A percentile compares a stretch with the other conserved stretches of the same genome.
These are phyloP conservation scores for Chiloscyllium plagiosum DNA, from an alignment of 2,113 vertebrate species.

Conservation along the genomic window DNA sequence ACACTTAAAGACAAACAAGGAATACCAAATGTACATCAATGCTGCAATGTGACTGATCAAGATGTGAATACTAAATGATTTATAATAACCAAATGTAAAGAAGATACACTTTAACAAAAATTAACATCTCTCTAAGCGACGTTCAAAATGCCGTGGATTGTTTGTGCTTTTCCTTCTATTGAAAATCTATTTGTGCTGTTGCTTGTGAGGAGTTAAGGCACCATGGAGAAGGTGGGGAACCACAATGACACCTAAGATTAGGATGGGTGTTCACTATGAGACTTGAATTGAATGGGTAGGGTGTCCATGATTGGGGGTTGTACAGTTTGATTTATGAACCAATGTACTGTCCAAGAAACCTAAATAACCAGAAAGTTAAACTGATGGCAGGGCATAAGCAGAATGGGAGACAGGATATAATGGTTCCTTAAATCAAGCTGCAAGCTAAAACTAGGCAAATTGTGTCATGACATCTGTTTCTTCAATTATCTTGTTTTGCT, in stretches of 20 bases:
- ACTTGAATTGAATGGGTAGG: not conserved
- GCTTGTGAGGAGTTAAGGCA: not conserved
- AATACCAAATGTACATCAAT: not conserved
- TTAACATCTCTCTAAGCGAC: not conserved
- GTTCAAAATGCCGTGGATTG: not conserved
- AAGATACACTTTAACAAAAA: not conserved
- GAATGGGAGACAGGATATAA: not conserved
- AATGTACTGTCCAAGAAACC: not conserved
- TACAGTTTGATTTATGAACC: not conserved
- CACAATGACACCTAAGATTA: not conserved
- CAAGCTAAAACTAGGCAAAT: not conserved
- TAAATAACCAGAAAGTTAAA: not conserved
- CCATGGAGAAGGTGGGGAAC: not conserved
- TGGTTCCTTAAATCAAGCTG: not conserved
- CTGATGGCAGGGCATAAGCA: not conserved
- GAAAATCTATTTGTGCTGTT: not conserved
- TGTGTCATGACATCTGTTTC: not conserved
- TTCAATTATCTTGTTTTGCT: not conserved
- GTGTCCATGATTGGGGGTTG: not conserved
- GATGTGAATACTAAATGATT: not conserved
- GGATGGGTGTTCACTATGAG: not conserved
- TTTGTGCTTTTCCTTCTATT: not conserved
- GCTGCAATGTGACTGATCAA: not conserved
- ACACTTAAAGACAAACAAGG: slow-evolving; percentile 8
- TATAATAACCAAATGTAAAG: not conserved